phyloP scores from a whole-genome alignment of 2,888 invertebrate species.

The Acleris cristana region DNA sequence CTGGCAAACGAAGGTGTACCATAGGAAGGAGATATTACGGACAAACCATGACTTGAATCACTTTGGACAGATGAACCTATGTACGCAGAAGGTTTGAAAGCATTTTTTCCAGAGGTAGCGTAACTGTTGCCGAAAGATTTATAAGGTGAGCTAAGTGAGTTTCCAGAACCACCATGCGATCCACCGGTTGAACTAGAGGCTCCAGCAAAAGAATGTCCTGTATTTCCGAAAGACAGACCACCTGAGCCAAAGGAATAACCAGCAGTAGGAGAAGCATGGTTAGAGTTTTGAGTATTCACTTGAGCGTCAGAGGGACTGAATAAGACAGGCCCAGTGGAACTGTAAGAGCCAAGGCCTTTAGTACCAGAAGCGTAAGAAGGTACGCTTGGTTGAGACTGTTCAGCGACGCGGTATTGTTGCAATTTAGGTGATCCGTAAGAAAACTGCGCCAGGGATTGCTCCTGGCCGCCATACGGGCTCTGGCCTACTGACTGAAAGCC shows the following conservation, averaged over 20 bases:
- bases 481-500: slow-evolving; percentile 59
- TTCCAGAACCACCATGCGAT: slow-evolving; percentile 44
- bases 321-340: slow-evolving; percentile 73
- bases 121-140: slow-evolving; percentile 60
- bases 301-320: slow-evolving; percentile 67
- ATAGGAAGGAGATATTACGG: slow-evolving; percentile 60
- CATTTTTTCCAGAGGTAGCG: slow-evolving; percentile 60
- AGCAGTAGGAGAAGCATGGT: slow-evolving; percentile 56
- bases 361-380: slow-evolving; percentile 71
- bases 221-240: slow-evolving; percentile 26
- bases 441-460: slow-evolving; percentile 60
- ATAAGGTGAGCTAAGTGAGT: slow-evolving; percentile 48
- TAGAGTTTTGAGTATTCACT: slow-evolving; percentile 49
- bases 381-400: slow-evolving; percentile 55
- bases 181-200: slow-evolving; percentile 20
- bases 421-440: slow-evolving; percentile 61
- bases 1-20: slow-evolving; percentile 59
- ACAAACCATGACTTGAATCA: slow-evolving; percentile 62
- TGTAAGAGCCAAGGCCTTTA: slow-evolving; percentile 75
- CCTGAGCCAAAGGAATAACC: slow-evolving; percentile 49
- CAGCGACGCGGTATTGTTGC: slow-evolving; percentile 62
- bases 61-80: slow-evolving; percentile 69
- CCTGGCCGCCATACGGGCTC: slow-evolving; percentile 58
- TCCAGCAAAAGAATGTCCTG: slow-evolving; percentile 38
- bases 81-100: slow-evolving; percentile 77